Percentiles rank a stretch among this genome's conserved stretches.
phyloP scores from a whole-genome alignment of 2,888 invertebrate species.

The Drosophila formosana region DNA sequence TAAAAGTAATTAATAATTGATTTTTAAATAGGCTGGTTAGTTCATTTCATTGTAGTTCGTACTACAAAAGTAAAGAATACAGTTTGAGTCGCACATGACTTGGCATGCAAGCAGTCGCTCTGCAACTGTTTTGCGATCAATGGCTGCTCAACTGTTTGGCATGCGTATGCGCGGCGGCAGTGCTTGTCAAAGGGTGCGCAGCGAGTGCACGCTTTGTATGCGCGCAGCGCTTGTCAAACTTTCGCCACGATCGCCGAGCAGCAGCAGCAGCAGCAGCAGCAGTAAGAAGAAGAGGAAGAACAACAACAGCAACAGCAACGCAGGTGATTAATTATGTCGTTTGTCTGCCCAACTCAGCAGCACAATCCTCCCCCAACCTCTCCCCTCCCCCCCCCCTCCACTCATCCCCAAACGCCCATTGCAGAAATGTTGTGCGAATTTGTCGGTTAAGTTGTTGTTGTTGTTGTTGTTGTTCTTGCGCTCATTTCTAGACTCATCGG shows the following conservation, averaged over 20 bases:
- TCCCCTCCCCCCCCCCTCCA: neutral
- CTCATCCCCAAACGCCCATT: neutral
- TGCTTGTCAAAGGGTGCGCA: slow-evolving; percentile 14
- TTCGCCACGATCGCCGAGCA: slow-evolving; percentile 36
- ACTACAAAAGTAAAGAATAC: neutral
- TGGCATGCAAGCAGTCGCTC: too few species aligned
- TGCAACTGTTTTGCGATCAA: neutral
- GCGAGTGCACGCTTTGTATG: slow-evolving; percentile 19
- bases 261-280: slow-evolving; percentile 9
- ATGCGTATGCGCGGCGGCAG: slow-evolving; percentile 6
- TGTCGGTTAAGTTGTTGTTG: slow-evolving; percentile 44
- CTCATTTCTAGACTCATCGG: slow-evolving; percentile 58
- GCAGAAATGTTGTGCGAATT: slow-evolving; percentile 57
- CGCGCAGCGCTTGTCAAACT: slow-evolving; percentile 45
- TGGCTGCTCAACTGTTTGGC: slow-evolving; percentile 3
- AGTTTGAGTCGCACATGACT: neutral
- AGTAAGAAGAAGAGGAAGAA: neutral
- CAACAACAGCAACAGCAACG: slow-evolving; percentile 20
- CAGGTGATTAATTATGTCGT: slow-evolving; percentile 58
- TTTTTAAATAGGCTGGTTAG: too few species aligned
- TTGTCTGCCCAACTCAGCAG: slow-evolving; percentile 42
- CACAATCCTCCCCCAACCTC: slow-evolving; percentile 12
- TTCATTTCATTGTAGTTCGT: too few species aligned
- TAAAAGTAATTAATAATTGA: too few species aligned
- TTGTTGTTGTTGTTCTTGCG: slow-evolving; percentile 49